These are phyloP conservation scores for Axinella damicornis DNA, from an alignment of 37 sponge, comb jelly and placozoan species.

Conservation along the genomic window DNA sequence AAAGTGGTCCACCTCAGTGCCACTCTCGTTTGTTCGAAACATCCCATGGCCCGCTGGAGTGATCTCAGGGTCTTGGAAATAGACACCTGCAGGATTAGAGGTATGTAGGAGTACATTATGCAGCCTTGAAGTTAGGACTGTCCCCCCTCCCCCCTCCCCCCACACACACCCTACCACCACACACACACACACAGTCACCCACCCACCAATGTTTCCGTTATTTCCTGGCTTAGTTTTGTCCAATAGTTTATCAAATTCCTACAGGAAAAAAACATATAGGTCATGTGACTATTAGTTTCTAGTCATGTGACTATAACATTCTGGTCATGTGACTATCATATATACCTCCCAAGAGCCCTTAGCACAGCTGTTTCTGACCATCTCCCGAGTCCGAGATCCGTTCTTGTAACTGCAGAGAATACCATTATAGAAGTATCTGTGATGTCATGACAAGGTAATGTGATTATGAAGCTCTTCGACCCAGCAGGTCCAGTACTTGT, in stretches of 20 bases:
- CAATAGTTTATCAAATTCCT: slow-evolving; percentile 77
- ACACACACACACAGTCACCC: background rate
- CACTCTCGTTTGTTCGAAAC: slow-evolving; percentile 35
- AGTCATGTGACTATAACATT: too few species aligned
- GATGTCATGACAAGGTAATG: too few species aligned
- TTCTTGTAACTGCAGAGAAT: slow-evolving; percentile 87
- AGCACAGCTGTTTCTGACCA: slow-evolving; percentile 64
- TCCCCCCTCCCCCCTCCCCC: too few species aligned
- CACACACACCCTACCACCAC: too few species aligned
- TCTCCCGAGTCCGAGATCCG: slow-evolving; percentile 80
- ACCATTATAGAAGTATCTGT: too few species aligned
- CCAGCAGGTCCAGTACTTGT: too few species aligned
- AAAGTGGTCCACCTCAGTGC: slow-evolving; percentile 41
- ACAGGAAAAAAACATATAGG: background rate
- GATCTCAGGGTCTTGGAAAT: slow-evolving; percentile 85
- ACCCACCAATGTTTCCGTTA: slow-evolving; percentile 79
- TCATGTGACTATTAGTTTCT: background rate
- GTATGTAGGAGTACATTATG: too few species aligned
- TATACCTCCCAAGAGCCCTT: slow-evolving; percentile 65
- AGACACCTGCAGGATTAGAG: slow-evolving; percentile 56
- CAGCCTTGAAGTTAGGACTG: too few species aligned
- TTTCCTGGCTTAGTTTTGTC: slow-evolving; percentile 84
- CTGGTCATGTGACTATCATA: slow-evolving; percentile 10
- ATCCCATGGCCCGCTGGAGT: slow-evolving; percentile 72
- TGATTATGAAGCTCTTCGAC: too few species aligned